Percentiles rank a stretch among this genome's conserved stretches.
These are phyloP conservation scores for Bombus superbus DNA, from an alignment of 1,140 invertebrate species.

Conservation along the genomic window DNA sequence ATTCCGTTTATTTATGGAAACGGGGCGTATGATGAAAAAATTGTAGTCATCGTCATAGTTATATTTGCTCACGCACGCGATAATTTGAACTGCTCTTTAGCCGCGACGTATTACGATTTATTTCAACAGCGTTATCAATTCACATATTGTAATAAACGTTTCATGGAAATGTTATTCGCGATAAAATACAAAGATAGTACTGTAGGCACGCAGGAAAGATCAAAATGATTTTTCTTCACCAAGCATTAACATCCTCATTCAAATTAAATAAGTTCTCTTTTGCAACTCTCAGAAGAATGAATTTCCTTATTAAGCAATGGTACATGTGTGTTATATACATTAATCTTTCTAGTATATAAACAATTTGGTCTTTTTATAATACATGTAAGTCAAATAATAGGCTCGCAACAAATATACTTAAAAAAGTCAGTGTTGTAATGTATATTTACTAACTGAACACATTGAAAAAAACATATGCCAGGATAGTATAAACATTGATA, in stretches of 20 bases:
- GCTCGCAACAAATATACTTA: not conserved
- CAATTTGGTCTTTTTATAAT: not conserved
- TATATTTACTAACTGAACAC: constrained; percentile 14
- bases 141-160: not conserved
- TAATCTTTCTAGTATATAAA: not conserved
- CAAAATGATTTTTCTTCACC: constrained; percentile 7
- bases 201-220: not conserved
- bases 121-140: constrained; percentile 26
- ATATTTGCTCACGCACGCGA: constrained; percentile 31
- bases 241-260: constrained; percentile 27
- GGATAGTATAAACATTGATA: constrained; percentile 3
- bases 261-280: not conserved
- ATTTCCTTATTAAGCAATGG: not conserved
- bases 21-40: constrained; percentile 32
- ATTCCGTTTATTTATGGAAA: constrained; percentile 42
- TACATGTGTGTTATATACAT: not conserved
- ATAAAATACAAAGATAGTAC: not conserved
- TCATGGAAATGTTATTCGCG: not conserved
- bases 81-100: not conserved
- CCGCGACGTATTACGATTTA: not conserved
- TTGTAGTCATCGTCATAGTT: constrained; percentile 27
- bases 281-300: not conserved
- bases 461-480: not conserved
- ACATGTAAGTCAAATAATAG: not conserved
- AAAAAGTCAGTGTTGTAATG: constrained; percentile 5